phyloP scores from a whole-genome alignment of 2,113 vertebrate species.

The Pica pica region DNA sequence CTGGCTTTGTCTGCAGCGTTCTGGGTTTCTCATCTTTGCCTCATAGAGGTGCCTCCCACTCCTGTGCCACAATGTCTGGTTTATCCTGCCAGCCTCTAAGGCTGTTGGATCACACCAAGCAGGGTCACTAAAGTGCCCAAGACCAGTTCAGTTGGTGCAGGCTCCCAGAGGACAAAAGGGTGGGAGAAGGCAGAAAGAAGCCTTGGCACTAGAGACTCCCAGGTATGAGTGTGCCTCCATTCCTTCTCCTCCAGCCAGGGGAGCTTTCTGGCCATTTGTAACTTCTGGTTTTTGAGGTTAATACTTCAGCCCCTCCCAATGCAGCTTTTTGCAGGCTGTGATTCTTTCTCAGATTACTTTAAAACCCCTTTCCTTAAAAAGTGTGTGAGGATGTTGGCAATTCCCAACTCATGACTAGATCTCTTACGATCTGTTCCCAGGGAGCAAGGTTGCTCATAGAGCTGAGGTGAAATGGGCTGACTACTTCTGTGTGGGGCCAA shows the following conservation, averaged over 20 bases:
- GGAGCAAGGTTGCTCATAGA: accelerated
- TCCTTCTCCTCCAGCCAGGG: not conserved
- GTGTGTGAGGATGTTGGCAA: not conserved
- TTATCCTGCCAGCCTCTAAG: not conserved
- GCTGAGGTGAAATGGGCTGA: not conserved
- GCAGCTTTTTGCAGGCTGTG: not conserved
- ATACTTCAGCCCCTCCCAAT: accelerated
- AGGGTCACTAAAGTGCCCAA: not conserved
- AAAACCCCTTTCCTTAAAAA: not conserved
- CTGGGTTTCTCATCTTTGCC: not conserved
- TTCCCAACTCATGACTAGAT: not conserved
- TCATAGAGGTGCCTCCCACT: not conserved
- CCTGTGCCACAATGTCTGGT: not conserved
- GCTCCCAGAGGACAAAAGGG: not conserved
- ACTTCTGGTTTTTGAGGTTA: not conserved
- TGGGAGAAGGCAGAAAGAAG: not conserved
- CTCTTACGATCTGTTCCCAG: not conserved
- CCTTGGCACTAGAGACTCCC: not conserved
- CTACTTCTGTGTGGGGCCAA: not conserved
- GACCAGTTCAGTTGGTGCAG: not conserved
- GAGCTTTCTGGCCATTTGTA: not conserved
- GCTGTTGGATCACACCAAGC: not conserved
- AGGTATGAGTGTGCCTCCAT: too few species aligned
- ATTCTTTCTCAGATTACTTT: not conserved
- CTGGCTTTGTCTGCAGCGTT: not conserved